A percentile compares a stretch with the other conserved stretches of the same genome.
phyloP scores from a whole-genome alignment of 2,888 invertebrate species.

The Orgyia antiqua region DNA sequence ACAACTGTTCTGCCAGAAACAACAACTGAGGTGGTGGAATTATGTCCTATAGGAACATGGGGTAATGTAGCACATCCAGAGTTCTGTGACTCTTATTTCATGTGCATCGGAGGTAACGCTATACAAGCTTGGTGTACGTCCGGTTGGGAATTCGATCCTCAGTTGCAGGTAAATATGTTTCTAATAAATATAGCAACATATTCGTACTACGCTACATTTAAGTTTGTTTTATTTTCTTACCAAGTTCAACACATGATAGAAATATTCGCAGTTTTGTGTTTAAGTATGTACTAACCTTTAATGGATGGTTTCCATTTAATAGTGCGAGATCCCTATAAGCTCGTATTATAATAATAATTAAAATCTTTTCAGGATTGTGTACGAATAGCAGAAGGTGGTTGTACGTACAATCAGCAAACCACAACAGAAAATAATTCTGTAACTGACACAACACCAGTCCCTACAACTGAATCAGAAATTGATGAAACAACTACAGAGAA shows the following conservation, averaged over 20 bases:
- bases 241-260: no score
- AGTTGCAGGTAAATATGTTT: slow-evolving; percentile 1
- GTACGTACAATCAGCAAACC: background rate
- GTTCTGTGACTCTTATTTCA: slow-evolving; percentile 2
- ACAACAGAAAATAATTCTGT: background rate
- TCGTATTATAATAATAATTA: no score
- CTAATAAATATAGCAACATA: no score
- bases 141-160: slow-evolving; percentile 2
- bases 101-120: background rate
- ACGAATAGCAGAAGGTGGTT: slow-evolving; percentile 5
- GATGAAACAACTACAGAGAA: background rate
- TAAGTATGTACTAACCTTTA: no score
- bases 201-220: no score
- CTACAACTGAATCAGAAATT: background rate
- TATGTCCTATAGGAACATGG: slow-evolving; percentile 11
- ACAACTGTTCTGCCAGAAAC: background rate
- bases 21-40: slow-evolving; percentile 1
- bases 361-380: slow-evolving; percentile 3
- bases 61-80: slow-evolving; percentile 16
- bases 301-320: no score
- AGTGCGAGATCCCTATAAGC: no score
- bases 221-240: no score
- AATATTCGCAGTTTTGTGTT: no score
- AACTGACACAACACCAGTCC: background rate
- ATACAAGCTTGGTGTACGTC: background rate